Evolutionary conservation across 2,888 invertebrate species (phyloP).

Genomic region (Nomada goodeniana): DNA sequence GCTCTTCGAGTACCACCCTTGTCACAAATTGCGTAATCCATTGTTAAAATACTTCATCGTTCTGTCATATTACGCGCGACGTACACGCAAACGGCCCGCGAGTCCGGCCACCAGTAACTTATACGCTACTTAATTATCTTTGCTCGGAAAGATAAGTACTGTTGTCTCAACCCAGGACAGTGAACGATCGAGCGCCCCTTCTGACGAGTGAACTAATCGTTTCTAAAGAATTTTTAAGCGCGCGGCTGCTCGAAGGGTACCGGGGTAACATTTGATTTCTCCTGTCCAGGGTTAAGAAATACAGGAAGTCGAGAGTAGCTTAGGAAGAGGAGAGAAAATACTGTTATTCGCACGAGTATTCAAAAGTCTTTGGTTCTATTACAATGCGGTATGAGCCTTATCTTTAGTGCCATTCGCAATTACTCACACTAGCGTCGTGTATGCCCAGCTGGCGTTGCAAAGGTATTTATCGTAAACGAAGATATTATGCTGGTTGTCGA

Average conservation of each 20-base stretch:
- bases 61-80: slow-evolving; percentile 32
- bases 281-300: slow-evolving; percentile 30
- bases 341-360: slow-evolving; percentile 73
- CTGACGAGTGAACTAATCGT: neutral
- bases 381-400: slow-evolving; percentile 65
- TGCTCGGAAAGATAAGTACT: slow-evolving; percentile 29
- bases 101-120: slow-evolving; percentile 39
- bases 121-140: slow-evolving; percentile 44
- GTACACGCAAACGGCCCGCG: slow-evolving; percentile 19
- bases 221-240: neutral
- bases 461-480: neutral
- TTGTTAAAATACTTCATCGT: slow-evolving; percentile 58
- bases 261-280: neutral
- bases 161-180: slow-evolving; percentile 34
- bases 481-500: slow-evolving; percentile 1
- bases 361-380: slow-evolving; percentile 80
- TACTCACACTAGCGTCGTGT: slow-evolving; percentile 33
- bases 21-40: slow-evolving; percentile 54
- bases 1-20: slow-evolving; percentile 68
- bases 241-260: neutral
- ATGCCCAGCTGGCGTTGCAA: slow-evolving; percentile 36
- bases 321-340: slow-evolving; percentile 75
- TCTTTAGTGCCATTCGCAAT: slow-evolving; percentile 50
- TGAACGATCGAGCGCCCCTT: neutral
- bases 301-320: slow-evolving; percentile 33